phyloP scores from a whole-genome alignment of 2,888 invertebrate genomes.

The Xestia xanthographa region DNA sequence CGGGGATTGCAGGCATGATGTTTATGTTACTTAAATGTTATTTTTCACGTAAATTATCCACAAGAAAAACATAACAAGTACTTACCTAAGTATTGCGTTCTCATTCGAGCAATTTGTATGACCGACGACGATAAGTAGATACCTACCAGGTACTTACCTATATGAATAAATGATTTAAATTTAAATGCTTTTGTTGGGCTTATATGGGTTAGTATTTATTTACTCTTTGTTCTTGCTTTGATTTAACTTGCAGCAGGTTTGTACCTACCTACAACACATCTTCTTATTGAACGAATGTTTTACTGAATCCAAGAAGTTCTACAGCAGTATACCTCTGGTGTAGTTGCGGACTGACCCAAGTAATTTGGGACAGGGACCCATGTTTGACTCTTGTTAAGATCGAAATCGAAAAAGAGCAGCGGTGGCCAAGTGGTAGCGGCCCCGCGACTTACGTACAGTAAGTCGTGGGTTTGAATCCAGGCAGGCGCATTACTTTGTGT shows the following conservation, averaged over 20 bases:
- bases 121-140: neutral
- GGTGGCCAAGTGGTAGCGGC: too few relatives aligned
- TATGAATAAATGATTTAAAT: neutral
- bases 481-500: too few relatives aligned
- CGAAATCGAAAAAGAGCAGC: too few relatives aligned
- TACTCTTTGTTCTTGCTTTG: constrained; percentile 29
- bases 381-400: neutral
- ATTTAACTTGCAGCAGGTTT: neutral
- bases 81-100: constrained; percentile 4
- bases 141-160: neutral
- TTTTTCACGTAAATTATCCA: neutral
- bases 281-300: neutral
- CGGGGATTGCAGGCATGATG: too few relatives aligned
- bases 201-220: constrained; percentile 30
- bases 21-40: too few relatives aligned
- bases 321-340: neutral
- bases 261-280: neutral
- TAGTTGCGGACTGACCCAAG: neutral
- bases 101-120: constrained; percentile 29
- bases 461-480: too few relatives aligned
- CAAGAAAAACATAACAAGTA: neutral
- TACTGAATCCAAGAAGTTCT: neutral
- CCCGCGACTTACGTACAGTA: too few relatives aligned
- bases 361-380: neutral
- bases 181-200: constrained; percentile 29